Percentiles rank a stretch among this genome's conserved stretches.
Evolutionary conservation across 1,140 invertebrate genomes (phyloP).

Genomic region (Scaptodrosophila lebanonensis): DNA sequence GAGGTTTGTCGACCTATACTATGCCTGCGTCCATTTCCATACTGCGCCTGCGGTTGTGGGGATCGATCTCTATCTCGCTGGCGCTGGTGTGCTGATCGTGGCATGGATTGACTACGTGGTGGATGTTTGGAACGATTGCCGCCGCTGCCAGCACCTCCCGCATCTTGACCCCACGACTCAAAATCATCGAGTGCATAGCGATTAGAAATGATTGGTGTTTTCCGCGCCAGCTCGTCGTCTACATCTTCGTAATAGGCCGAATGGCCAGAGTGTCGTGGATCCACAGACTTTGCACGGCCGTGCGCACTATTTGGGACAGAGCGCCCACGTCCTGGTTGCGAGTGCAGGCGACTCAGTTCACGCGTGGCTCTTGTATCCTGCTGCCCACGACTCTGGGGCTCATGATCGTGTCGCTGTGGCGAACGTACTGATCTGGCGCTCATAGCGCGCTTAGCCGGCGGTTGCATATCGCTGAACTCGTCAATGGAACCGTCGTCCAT

Average conservation of each 20-base stretch:
- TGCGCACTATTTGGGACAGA: conserved; percentile 15
- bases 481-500: conserved; percentile 54
- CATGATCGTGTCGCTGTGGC: conserved; percentile 43
- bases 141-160: background rate
- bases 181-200: conserved; percentile 83
- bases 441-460: conserved; percentile 50
- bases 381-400: conserved; percentile 6
- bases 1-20: conserved; percentile 56
- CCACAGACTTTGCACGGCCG: conserved; percentile 65
- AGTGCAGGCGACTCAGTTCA: conserved; percentile 62
- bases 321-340: conserved; percentile 49
- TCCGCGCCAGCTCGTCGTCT: conserved; percentile 77
- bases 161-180: conserved; percentile 51
- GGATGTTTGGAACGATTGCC: conserved; percentile 27
- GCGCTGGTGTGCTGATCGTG: conserved; percentile 58
- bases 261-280: conserved; percentile 53
- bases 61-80: conserved; percentile 47
- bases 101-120: conserved; percentile 69
- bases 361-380: conserved; percentile 51
- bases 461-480: conserved; percentile 57
- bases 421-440: conserved; percentile 65
- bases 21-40: conserved; percentile 38
- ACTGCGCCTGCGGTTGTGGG: conserved; percentile 35
- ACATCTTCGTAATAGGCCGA: conserved; percentile 66
- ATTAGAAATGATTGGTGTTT: conserved; percentile 83